Evolutionary conservation across 2,113 vertebrate genomes (phyloP), one percentile per base, ranked within the genome.

Genomic region (Alethe castanea): DNA sequence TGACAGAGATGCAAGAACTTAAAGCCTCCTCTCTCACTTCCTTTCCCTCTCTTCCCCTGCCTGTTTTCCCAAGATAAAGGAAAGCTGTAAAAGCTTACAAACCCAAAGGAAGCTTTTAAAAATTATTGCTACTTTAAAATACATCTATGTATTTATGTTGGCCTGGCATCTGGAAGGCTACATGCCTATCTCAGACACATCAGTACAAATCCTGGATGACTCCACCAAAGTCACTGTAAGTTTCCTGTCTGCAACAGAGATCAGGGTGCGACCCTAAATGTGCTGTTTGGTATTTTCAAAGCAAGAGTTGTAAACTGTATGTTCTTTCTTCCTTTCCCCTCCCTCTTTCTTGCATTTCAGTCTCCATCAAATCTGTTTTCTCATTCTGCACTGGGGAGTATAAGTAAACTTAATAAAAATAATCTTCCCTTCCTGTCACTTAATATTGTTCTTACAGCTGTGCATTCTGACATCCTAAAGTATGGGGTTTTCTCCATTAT

Each of bases 71-170:
- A 86, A 90, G 79, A 81, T 78, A 81, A 92, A 81, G 40, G 61
- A 87, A 60, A 71, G 13, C 73, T 76, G 45, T 94, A 81, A 82
- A 86, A 70, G 47, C 61, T 82, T 76, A 86, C 0, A 8, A 77
- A 79, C 74, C 92, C 72, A 86, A 90, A 87, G 61, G 65, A 81
- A 87, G 65, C 38, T 84, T 92, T 62, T 85, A 38, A 36, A 96
- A 94, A 80, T 91, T 93, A 66, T n/a, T 48, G 8, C 83, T 94
- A 47, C 87, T 96, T 96, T 90, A 83, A 96, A 95, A 89, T 76
- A 78, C 56, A 44, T 62, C 59, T 88, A 18, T 36, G 84, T 95
- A 38, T 73, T 59, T 59, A 17, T 50, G 16, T 81, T 78, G 60
- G 5, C 28, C 31, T 81, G 70, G 60, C 64, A n/a, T 88, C 20